phyloP scores from a whole-genome alignment of 2,888 invertebrate genomes.

The Oscheius sp. region DNA sequence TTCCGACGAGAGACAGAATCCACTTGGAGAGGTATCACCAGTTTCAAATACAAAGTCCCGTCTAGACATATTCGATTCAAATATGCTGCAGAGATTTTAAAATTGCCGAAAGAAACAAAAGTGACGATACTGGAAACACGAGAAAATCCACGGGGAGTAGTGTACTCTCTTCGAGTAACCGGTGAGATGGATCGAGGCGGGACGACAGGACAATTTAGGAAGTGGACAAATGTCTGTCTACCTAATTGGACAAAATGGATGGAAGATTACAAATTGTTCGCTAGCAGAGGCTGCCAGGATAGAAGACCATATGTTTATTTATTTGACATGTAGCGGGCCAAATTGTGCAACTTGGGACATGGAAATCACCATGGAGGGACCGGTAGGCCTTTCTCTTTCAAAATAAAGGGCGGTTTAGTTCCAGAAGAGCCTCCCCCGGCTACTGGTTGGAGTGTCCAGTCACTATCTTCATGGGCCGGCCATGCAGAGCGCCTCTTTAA shows the following conservation, averaged over 20 bases:
- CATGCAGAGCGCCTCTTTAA: constrained; percentile 54
- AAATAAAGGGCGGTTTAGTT: background rate
- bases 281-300: constrained; percentile 34
- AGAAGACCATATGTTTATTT: constrained; percentile 52
- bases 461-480: constrained; percentile 55
- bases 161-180: constrained; percentile 7
- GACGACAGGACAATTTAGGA: constrained; percentile 38
- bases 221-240: constrained; percentile 57
- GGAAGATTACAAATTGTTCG: constrained; percentile 43
- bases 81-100: constrained; percentile 42
- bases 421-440: constrained; percentile 10
- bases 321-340: constrained; percentile 48
- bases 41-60: background rate
- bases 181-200: background rate
- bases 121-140: constrained; percentile 31
- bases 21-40: constrained; percentile 17
- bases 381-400: background rate
- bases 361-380: constrained; percentile 46
- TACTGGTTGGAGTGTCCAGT: constrained; percentile 50
- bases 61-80: constrained; percentile 51
- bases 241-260: constrained; percentile 46
- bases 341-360: constrained; percentile 51
- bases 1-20: constrained; percentile 54
- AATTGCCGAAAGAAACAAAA: constrained; percentile 43
- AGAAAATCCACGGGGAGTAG: constrained; percentile 2